Percentiles rank a stretch among this genome's conserved stretches.
phyloP scores from a whole-genome alignment of 1,140 invertebrate genomes.

The Euglossa dilemma region DNA sequence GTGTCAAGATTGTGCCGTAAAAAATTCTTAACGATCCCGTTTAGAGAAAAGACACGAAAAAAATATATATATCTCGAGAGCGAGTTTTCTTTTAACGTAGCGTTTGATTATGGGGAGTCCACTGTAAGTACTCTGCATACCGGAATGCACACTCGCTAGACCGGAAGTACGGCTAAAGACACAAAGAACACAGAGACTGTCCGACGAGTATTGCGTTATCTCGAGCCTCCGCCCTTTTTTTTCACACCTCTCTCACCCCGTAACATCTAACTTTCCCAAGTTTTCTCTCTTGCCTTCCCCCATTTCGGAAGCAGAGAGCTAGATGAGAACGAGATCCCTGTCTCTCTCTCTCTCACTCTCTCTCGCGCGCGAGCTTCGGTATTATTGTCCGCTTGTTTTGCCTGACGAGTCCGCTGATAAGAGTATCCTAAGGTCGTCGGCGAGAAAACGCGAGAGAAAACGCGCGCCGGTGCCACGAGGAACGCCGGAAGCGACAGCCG shows the following conservation, averaged over 20 bases:
- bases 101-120: conserved; percentile 28
- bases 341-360: not conserved
- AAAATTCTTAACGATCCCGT: not conserved
- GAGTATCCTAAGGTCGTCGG: not conserved
- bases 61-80: not conserved
- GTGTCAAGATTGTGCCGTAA: not conserved
- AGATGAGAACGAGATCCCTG: not conserved
- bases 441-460: not conserved
- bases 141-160: conserved; percentile 9
- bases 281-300: not conserved
- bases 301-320: too few relatives aligned
- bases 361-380: conserved; percentile 18
- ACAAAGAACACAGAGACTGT: not conserved
- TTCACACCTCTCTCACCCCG: not conserved
- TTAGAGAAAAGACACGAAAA: not conserved
- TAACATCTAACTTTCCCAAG: not conserved
- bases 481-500: not conserved
- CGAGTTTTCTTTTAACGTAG: conserved; percentile 37
- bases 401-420: conserved; percentile 38
- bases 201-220: not conserved
- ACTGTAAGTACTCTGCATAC: conserved; percentile 44
- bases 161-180: not conserved
- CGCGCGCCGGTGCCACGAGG: not conserved
- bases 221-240: not conserved
- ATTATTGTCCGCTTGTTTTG: conserved; percentile 31